Percentiles rank a stretch among this genome's conserved stretches.
Conservation (phyloP, 2,113 vertebrate genomes). For the Scomber japonicus region DNA sequence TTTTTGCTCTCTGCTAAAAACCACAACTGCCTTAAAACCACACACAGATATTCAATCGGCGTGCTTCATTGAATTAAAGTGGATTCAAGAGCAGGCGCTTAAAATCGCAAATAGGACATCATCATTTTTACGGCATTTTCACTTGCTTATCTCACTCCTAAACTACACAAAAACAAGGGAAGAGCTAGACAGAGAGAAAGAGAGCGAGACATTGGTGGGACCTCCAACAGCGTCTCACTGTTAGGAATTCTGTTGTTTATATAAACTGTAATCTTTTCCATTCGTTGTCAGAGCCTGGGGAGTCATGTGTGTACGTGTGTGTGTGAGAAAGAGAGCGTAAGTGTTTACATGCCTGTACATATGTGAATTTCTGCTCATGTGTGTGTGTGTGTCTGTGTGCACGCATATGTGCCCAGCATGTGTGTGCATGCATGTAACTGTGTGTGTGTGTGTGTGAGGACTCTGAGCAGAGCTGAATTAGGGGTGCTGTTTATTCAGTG, state of each 20-base stretch:
- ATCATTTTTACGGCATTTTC: not conserved
- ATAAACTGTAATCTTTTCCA: constrained; percentile 91
- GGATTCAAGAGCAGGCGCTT: constrained; percentile 17
- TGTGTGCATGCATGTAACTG: constrained; percentile 26
- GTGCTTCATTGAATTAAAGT: constrained; percentile 37
- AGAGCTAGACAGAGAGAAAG: constrained; percentile 27
- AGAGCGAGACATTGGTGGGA: constrained; percentile 72
- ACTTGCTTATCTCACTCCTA: constrained; percentile 64
- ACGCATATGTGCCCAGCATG: constrained; percentile 7
- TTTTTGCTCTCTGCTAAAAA: constrained; percentile 31
- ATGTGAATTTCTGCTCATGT: constrained; percentile 59
- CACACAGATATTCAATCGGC: constrained; percentile 32
- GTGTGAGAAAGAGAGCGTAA: constrained; percentile 40
- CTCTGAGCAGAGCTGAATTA: constrained; percentile 80
- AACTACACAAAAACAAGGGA: constrained; percentile 43
- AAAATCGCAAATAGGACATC: constrained; percentile 13
- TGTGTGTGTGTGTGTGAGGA: constrained; percentile 58
- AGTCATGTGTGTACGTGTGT: constrained; percentile 70
- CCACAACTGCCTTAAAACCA: constrained; percentile 38
- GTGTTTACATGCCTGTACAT: constrained; percentile 66
- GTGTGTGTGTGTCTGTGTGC: constrained; percentile 18
- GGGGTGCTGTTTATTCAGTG: constrained; percentile 86
- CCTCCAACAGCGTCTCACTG: constrained; percentile 86
- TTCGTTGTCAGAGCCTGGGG: constrained; percentile 83
- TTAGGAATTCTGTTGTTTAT: constrained; percentile 89